Conservation (phyloP, 2,888 invertebrate species). For the Stenchaetothrips biformis region DNA sequence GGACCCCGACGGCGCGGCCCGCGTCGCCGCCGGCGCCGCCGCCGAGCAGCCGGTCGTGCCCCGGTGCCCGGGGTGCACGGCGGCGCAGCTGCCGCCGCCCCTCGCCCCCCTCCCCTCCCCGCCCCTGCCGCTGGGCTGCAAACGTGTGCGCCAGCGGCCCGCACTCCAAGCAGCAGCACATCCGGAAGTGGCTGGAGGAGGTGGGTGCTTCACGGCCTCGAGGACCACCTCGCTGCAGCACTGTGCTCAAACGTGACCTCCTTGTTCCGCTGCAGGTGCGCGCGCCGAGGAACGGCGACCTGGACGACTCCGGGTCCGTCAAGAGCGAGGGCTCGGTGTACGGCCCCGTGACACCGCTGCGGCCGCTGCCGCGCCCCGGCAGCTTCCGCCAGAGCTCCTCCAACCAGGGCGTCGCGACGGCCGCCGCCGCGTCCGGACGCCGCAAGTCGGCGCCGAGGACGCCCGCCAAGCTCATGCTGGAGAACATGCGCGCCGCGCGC, state of each 20-base stretch:
- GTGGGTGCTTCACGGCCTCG: too few relatives aligned
- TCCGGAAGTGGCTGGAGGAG: constrained; percentile 37
- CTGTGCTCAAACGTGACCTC: not conserved
- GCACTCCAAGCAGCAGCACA: constrained; percentile 35
- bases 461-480: constrained; percentile 64
- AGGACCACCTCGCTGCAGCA: too few relatives aligned
- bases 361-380: constrained; percentile 26
- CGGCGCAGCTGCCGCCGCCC: constrained; percentile 2
- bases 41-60: constrained; percentile 46
- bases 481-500: constrained; percentile 69
- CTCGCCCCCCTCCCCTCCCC: not conserved
- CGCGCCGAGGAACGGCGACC: constrained; percentile 11
- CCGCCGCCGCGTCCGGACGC: constrained; percentile 4
- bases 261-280: not conserved
- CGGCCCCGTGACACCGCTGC: constrained; percentile 26
- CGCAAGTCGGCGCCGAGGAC: constrained; percentile 53
- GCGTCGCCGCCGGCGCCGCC: constrained; percentile 32
- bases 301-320: constrained; percentile 12
- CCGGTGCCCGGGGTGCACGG: constrained; percentile 32
- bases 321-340: constrained; percentile 15
- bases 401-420: not conserved
- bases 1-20: constrained; percentile 41
- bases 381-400: constrained; percentile 18
- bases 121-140: constrained; percentile 20
- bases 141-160: constrained; percentile 19